phyloP scores from a whole-genome alignment of 2,888 invertebrate species.

The Nudaria mundana region DNA sequence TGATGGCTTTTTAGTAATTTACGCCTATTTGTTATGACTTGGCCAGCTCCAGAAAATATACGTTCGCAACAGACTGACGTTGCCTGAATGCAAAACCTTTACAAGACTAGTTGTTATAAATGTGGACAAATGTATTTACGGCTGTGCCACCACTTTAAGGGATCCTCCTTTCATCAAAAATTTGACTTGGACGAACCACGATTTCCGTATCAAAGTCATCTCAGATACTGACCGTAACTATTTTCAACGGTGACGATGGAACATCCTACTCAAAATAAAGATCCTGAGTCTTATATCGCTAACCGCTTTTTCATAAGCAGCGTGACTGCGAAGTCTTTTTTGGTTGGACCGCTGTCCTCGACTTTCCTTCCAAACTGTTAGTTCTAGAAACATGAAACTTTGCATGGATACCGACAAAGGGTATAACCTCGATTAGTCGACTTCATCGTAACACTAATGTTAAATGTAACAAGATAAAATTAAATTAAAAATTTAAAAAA shows the following conservation, averaged over 20 bases:
- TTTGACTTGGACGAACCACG: constrained; percentile 4
- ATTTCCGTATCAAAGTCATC: constrained; percentile 4
- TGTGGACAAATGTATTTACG: too few relatives aligned
- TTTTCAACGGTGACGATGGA: neutral
- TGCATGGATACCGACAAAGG: too few relatives aligned
- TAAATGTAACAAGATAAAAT: too few relatives aligned
- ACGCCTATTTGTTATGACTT: too few relatives aligned
- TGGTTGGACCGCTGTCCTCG: too few relatives aligned
- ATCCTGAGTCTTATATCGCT: constrained; percentile 2
- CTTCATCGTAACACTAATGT: too few relatives aligned
- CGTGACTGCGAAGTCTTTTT: constrained; percentile 2
- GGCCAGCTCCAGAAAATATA: constrained; percentile 6
- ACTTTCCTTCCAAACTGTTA: too few relatives aligned
- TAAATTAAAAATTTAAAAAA: too few relatives aligned
- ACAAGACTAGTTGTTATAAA: constrained; percentile 1
- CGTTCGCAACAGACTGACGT: constrained; percentile 7
- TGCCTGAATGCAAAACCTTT: constrained; percentile 9
- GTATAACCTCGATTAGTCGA: too few relatives aligned
- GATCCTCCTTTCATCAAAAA: constrained; percentile 4
- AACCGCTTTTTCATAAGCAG: constrained; percentile 1
- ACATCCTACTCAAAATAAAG: neutral
- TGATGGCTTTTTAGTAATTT: too few relatives aligned
- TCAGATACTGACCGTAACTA: constrained; percentile 5
- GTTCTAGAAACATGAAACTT: too few relatives aligned
- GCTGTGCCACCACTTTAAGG: constrained; percentile 7